Evolutionary conservation across 2,888 invertebrate genomes (phyloP).

Genomic region (Euzophera pinguis): DNA sequence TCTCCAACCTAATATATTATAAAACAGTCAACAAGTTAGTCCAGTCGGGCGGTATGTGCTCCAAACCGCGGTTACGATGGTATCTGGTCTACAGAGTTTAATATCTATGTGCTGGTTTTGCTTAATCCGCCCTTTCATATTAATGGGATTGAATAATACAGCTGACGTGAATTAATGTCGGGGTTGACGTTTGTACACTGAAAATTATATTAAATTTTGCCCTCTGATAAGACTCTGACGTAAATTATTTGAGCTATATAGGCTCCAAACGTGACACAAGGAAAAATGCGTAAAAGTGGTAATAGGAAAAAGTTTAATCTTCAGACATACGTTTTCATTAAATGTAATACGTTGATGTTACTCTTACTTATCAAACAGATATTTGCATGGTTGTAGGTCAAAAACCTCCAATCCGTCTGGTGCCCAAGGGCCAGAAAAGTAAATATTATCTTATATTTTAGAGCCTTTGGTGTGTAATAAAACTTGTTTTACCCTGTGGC

Average conservation of each 20-base stretch:
- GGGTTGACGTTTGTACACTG: neutral
- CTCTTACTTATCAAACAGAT: no score
- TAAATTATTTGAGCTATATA: neutral
- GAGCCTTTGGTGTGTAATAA: no score
- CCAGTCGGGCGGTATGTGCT: neutral
- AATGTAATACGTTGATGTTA: no score
- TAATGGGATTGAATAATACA: slow-evolving; percentile 7
- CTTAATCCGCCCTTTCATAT: slow-evolving; percentile 6
- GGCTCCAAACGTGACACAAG: no score
- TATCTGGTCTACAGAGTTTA: neutral
- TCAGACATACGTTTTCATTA: neutral
- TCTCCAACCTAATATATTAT: no score
- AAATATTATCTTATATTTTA: no score
- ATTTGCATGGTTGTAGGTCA: no score
- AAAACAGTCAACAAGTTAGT: neutral
- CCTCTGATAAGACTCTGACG: neutral
- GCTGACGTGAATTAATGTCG: slow-evolving; percentile 2
- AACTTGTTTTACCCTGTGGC: no score
- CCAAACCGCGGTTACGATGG: neutral
- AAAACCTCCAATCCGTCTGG: no score
- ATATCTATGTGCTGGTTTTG: neutral
- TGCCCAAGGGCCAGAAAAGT: no score
- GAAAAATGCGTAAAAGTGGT: no score
- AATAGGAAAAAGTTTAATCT: neutral
- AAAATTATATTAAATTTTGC: neutral